Conservation (phyloP, 2,888 invertebrate genomes). For the Hypomecis punctinalis region DNA sequence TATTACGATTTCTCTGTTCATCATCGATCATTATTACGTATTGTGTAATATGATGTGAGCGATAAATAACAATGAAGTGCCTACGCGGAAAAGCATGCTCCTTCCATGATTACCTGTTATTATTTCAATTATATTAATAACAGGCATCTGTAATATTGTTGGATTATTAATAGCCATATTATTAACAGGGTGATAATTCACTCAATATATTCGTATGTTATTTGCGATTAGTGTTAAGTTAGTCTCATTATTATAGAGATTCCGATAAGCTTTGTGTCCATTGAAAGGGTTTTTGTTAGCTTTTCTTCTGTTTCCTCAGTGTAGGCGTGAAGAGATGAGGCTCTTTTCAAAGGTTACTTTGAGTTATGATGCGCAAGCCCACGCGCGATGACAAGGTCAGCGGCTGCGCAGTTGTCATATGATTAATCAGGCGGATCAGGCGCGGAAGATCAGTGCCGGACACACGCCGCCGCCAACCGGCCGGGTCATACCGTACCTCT, state of each 20-base stretch:
- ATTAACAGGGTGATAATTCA: slow-evolving; percentile 36
- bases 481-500: slow-evolving; percentile 37
- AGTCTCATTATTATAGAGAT: slow-evolving; percentile 23
- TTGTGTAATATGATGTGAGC: slow-evolving; percentile 44
- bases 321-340: slow-evolving; percentile 63
- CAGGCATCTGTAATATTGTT: slow-evolving; percentile 25
- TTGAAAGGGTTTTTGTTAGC: slow-evolving; percentile 28
- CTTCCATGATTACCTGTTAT: slow-evolving; percentile 38
- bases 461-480: slow-evolving; percentile 67
- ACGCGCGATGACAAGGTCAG: slow-evolving; percentile 76
- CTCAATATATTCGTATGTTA: slow-evolving; percentile 22
- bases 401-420: slow-evolving; percentile 80
- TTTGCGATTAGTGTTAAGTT: slow-evolving; percentile 7
- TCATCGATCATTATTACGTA: slow-evolving; percentile 42
- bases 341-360: slow-evolving; percentile 54
- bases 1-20: slow-evolving; percentile 31
- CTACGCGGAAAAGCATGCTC: slow-evolving; percentile 58
- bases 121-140: slow-evolving; percentile 44
- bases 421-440: slow-evolving; percentile 79
- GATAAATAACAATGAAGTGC: slow-evolving; percentile 43
- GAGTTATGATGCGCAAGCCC: slow-evolving; percentile 74
- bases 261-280: slow-evolving; percentile 25
- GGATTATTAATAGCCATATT: slow-evolving; percentile 25
- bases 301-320: slow-evolving; percentile 42
- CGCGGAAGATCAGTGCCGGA: slow-evolving; percentile 74